Evolutionary conservation across 2,797 vertebrate genomes (phyloP), one percentile per base, ranked within the genome.

Genomic region (Mormyrops boulengeri): DNA sequence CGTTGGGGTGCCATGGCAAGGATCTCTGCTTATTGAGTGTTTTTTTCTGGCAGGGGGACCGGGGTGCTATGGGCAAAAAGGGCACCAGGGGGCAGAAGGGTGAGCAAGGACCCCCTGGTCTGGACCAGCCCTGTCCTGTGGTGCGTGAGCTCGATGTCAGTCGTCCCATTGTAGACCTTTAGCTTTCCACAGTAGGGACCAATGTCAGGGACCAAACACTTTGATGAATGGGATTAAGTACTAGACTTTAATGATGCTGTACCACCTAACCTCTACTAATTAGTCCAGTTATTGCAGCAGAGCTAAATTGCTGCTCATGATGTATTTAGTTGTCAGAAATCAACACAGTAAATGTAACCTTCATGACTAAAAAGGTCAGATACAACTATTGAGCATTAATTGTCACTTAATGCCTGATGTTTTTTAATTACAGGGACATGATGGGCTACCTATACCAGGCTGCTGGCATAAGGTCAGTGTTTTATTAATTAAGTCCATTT

Each of bases 81-180:
- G 97, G 97, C 60, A 93, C 96, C 89, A 97, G 97, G 90, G 97
- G 97, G 62, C 96, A 96, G 92, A 97, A 97, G 91, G 97, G 97
- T 14, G 97, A 97, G 11, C 97, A 97, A 0, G 97, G 97, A 4
- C 96, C 97, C 0, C 97, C 97, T 0, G 97, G 97, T 91, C 93
- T 97, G 92, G 97, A 97, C 90, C 97, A 97, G 92, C 97, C 97
- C 0, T 97, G 97, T 92, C 97, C 97, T 0, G 97, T 97, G 97
- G 97, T 97, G 95, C 0, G 96, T 95, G 69, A 90, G 11, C 14
- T 89, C 30, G 5, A 60, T n/a, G 38, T 60, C 88, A 84, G 55
- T 73, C 19, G 12, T 49, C n/a, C 38, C 38, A 62, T 47, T 85
- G 66, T 89, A 26, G 85, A 66, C 85, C 49, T 12, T 7, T 41